Evolutionary conservation across 92 coral and sea anemone species (phyloP).

Genomic region (Scolanthus callimorphus): DNA sequence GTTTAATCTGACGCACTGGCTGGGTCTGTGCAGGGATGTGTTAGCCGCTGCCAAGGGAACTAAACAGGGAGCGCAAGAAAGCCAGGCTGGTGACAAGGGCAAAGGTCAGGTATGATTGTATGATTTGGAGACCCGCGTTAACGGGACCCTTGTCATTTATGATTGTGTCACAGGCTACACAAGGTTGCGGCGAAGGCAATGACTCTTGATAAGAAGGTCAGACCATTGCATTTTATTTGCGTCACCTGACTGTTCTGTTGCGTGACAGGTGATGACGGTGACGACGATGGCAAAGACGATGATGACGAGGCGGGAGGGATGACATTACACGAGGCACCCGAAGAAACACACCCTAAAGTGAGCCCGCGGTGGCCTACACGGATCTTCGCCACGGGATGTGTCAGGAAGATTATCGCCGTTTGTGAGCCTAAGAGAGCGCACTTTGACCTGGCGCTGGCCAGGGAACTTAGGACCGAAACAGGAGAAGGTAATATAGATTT

Average conservation of each 20-base stretch:
- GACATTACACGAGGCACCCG: conserved; percentile 84
- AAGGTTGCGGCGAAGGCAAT: no score
- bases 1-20: conserved; percentile 90
- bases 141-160: no score
- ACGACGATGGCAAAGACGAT: conserved; percentile 72
- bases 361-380: conserved; percentile 99
- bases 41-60: conserved; percentile 84
- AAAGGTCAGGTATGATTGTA: no score
- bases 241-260: neutral
- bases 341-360: conserved; percentile 96
- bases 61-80: conserved; percentile 50
- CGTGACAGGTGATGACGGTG: conserved; percentile 13
- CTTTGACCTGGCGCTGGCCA: conserved; percentile 88
- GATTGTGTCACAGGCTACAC: no score
- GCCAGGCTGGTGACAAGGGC: conserved; percentile 1
- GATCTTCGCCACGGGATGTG: conserved; percentile 93
- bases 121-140: no score
- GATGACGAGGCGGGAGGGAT: conserved; percentile 91
- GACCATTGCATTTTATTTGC: no score
- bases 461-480: conserved; percentile 70
- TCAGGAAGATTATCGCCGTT: conserved; percentile 84
- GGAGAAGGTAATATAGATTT: conserved; percentile 76
- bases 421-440: conserved; percentile 90
- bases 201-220: no score
- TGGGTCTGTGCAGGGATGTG: conserved; percentile 86